Base-by-base conservation (phyloP, 2,113 vertebrate genomes). In the Brienomyrus brachyistius region DNA sequence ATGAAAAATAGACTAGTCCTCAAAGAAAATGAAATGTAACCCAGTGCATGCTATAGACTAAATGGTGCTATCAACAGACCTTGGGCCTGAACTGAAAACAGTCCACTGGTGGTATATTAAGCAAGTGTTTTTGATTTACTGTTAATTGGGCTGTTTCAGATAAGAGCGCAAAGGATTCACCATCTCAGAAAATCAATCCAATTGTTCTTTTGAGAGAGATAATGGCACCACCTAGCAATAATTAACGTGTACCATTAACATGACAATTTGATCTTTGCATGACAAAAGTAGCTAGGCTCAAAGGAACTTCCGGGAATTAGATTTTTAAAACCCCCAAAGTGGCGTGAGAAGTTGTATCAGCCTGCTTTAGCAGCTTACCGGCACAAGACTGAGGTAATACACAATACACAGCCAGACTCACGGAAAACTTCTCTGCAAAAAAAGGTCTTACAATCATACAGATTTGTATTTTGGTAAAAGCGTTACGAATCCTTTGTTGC, bases 41-140 rank as follows among this genome's bases (percentile, higher is more conserved):
- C 84, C 84, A 50, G n/a, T n/a, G 5, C 19, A 0, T 51, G 45
- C 84, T 51, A 51, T 10, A 51, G 45, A 86, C n/a, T 47, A 27
- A 52, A 86, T 27, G 11, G 31, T 54, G n/a, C 31, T 56, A 87
- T 56, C 23, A 48, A n/a, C 85, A 87, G 17, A 87, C 51, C 31
- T 43, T 5, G 1, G 51, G 51, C 11, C 13, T 19, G 51, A 40
- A 87, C 2, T 54, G 23, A 85, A 85, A 85, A 35, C n/a, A 52
- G 11, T 31, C 13, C 27, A 48, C 3, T 51, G 45, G 40, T 59
- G 17, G 43, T 70, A 88, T 70, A 88, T 17, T 74, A 74, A 77
- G 40, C 23, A 50, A 77, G 31, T 52, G 47, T 52, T 80, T 54
- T 23, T 89, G 88, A 74, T 80, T 89, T 89, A 89, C 70, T 89